Percentiles rank a stretch among this genome's conserved stretches.
Conservation (phyloP, 2,888 invertebrate species). For the Helicoverpa assulta region DNA sequence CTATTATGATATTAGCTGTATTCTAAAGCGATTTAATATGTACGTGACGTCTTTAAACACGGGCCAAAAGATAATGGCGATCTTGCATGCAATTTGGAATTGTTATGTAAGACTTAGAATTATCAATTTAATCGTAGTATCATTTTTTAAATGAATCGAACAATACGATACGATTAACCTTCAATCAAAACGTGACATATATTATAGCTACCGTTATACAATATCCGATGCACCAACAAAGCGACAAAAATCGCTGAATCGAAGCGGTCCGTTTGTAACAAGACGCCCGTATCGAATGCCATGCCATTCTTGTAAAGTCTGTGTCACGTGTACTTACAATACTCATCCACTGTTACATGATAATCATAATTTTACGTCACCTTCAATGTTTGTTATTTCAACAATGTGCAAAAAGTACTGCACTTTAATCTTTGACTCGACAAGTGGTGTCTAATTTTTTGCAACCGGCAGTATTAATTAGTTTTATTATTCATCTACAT, state of each 20-base stretch:
- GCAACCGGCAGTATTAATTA: constrained; percentile 50
- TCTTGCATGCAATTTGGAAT: no score
- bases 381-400: constrained; percentile 35
- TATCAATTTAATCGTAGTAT: no score
- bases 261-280: constrained; percentile 70
- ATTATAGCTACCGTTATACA: constrained; percentile 28
- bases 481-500: constrained; percentile 52
- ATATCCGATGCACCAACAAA: constrained; percentile 22
- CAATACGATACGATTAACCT: constrained; percentile 17
- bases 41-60: no score
- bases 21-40: not conserved
- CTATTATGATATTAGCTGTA: constrained; percentile 10
- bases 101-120: no score
- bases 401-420: constrained; percentile 48
- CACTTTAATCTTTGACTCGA: constrained; percentile 59
- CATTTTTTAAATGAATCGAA: constrained; percentile 1
- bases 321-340: constrained; percentile 22
- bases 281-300: constrained; percentile 67
- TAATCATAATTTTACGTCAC: constrained; percentile 11
- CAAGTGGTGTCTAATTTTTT: constrained; percentile 48
- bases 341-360: constrained; percentile 13
- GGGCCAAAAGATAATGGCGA: no score
- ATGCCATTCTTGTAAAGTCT: constrained; percentile 62
- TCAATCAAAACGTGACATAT: constrained; percentile 8
- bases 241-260: constrained; percentile 63